Conservation (phyloP, 2,113 vertebrate species). For the Fregata magnificens region DNA sequence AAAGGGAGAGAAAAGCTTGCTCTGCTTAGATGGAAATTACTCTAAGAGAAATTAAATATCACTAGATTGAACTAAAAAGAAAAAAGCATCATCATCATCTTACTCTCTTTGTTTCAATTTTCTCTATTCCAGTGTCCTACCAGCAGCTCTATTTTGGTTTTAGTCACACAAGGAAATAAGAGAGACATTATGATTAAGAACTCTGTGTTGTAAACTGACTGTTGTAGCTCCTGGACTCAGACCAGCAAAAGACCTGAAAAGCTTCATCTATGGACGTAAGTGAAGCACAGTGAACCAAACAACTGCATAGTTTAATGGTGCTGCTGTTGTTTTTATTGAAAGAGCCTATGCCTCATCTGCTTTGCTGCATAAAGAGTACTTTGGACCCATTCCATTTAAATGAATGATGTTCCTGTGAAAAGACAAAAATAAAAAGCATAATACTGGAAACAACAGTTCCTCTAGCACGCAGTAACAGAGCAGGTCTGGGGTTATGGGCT, state of each 20-base stretch:
- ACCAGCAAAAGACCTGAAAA: not conserved
- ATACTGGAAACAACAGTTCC: not conserved
- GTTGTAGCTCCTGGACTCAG: not conserved
- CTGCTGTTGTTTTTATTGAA: not conserved
- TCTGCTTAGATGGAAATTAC: not conserved
- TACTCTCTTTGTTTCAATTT: not conserved
- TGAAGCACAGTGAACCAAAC: not conserved
- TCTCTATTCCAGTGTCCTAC: not conserved
- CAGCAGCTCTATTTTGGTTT: not conserved
- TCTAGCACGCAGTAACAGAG: not conserved
- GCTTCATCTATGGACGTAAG: not conserved
- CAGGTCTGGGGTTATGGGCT: not conserved
- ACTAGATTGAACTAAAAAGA: not conserved
- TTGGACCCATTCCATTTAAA: not conserved
- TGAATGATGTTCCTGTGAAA: not conserved
- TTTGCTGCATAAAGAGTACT: not conserved
- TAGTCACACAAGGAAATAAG: not conserved
- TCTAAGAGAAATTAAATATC: not conserved
- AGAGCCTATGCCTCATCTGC: constrained; percentile 9
- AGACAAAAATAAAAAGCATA: not conserved
- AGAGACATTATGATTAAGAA: not conserved
- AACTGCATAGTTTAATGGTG: not conserved
- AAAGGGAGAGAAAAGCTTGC: not conserved
- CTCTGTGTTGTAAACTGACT: not conserved
- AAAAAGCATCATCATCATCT: not conserved